Evolutionary conservation across 2,888 invertebrate genomes (phyloP), one percentile per base, ranked within the genome.

Genomic region (Anorthoa munda): DNA sequence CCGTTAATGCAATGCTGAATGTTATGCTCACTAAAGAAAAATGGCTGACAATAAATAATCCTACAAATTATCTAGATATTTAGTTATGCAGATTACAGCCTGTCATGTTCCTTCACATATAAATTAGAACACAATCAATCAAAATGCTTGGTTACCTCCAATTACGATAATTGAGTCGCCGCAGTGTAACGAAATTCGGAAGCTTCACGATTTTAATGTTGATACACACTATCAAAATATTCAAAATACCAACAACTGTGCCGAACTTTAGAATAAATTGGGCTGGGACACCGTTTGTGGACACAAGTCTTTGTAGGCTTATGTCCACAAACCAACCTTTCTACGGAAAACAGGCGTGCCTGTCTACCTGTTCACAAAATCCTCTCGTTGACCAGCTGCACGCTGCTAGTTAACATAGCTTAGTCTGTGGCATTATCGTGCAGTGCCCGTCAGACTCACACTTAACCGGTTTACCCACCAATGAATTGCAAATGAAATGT

Each of bases 401-500:
- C 11, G 26, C 2, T 23, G 26, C 21, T 17, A 23, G 18, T n/a
- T 21, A 17, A 51, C 7, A 15, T 9, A n/a, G 5, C 46, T 26
- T 63, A 51, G 18, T 51, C 46, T 76, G 39, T 58, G 51, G 50
- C n/a, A 26, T 23, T 23, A 31, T 45, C 23, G 58, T 58, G 58
- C 50, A 45, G 23, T 51, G 55, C 53, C 21, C 64, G 72, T 67
- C 39, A 26, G 48, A 46, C n/a, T 61, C 21, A 55, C 48, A 18
- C 21, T 56, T 21, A 77, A 82, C 82, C 67, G 82, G 82, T 81
- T 71, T 56, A 39, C 17, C 50, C 4, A 58, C 66, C 48, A 53
- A 67, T 73, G 56, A 73, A 82, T 79, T 73, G 70, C 63, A 83
- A 82, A 83, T 72, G 39, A 75, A 82, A 81, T 76, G 70, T 63